Evolutionary conservation across 2,797 vertebrate genomes (phyloP), one percentile per base, ranked within the genome.

Genomic region (Siniperca obscura): DNA sequence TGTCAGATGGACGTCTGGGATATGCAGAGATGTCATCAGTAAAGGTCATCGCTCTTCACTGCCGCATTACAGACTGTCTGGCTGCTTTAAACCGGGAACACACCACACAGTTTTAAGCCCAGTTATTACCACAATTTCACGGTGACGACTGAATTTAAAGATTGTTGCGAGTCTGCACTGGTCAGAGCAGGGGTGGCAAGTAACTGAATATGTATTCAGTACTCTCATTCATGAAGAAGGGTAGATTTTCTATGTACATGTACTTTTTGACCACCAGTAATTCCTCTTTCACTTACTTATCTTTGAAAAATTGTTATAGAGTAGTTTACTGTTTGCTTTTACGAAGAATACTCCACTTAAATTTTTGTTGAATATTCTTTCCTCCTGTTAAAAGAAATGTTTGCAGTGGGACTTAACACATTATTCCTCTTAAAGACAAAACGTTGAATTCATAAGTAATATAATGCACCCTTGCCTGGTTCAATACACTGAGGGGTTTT

Each of bases 41-140:
- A 81, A 93, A 91, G 90, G 91, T 90, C 88, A 88, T n/a, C 5
- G 67, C 82, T 86, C 74, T 52, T 78, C 38, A 76, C 55, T 46
- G 77, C 80, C 70, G 40, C 77, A 66, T 80, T 59, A 1, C 86
- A 66, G 71, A n/a, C 19, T 2, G 7, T 62, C 62, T 79, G 75
- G 22, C 67, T 50, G 44, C 75, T 70, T 34, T 40, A 36, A 67
- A 13, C 52, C 1, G 1, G 17, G 5, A 67, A 64, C 44, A 46
- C 57, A 48, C 4, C 27, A 9, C n/a, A n/a, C 40, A 19, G 16
- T 10, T 70, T 56, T 21, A 59, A 59, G 13, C 17, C 8, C 9
- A 34, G 38, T 70, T 64, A 7, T 69, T 40, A 11, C 10, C 52
- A 65, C 3, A 0, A 11, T 61, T 55, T 21, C 3, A 64, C 36